These are phyloP conservation scores for Pseudococcus viburni DNA, from an alignment of 2,888 invertebrate species.

Conservation along the genomic window DNA sequence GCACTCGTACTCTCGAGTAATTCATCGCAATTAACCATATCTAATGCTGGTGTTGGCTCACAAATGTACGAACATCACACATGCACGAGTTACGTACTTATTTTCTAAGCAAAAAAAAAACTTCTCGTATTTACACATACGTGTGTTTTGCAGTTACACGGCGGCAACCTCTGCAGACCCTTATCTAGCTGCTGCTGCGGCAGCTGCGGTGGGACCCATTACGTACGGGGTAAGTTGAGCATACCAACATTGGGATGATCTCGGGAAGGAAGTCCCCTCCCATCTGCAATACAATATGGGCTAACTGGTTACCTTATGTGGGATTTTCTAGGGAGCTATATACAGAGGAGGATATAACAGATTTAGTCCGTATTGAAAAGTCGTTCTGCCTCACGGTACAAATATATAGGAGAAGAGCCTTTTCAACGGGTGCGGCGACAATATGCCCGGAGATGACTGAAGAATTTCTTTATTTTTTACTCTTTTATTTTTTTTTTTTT, in stretches of 20 bases:
- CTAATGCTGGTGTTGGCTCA: not conserved
- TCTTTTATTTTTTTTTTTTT: not conserved
- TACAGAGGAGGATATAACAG: conserved; percentile 95
- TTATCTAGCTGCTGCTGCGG: conserved; percentile 56
- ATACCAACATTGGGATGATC: too few relatives aligned
- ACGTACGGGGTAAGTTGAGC: conserved; percentile 90
- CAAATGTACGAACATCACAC: too few relatives aligned
- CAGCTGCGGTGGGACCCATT: conserved; percentile 72
- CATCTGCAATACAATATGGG: not conserved
- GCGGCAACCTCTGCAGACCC: conserved; percentile 57
- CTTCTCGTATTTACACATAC: not conserved
- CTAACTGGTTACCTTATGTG: conserved; percentile 68
- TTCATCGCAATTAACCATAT: too few relatives aligned
- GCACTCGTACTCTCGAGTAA: too few relatives aligned
- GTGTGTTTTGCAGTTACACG: conserved; percentile 66
- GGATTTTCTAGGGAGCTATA: conserved; percentile 80
- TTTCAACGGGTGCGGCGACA: conserved; percentile 2
- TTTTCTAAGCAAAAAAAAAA: too few relatives aligned
- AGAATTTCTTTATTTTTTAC: not conserved
- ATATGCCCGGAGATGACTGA: conserved; percentile 21
- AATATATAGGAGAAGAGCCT: conserved; percentile 3
- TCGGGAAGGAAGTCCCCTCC: too few relatives aligned
- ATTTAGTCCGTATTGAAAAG: conserved; percentile 86
- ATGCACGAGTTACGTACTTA: too few relatives aligned
- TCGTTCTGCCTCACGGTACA: not conserved